Evolutionary conservation across 2,888 invertebrate species (phyloP).

Genomic region (Athripsodes cinereus): DNA sequence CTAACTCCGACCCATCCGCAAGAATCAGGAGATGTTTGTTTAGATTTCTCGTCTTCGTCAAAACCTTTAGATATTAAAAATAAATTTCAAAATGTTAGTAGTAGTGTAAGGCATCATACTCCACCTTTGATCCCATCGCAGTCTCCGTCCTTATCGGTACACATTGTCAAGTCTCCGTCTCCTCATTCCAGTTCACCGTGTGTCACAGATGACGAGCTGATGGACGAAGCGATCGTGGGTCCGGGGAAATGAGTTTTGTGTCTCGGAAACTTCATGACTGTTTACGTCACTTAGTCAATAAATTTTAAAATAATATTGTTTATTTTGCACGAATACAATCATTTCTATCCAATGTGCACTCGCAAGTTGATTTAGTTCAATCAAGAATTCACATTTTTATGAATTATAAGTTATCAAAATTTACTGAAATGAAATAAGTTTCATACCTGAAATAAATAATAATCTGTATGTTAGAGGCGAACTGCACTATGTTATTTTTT

Average conservation of each 20-base stretch:
- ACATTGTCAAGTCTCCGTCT: constrained; percentile 72
- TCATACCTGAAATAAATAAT: too few relatives aligned
- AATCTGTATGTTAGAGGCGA: too few relatives aligned
- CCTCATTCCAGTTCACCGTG: constrained; percentile 69
- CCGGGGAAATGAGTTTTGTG: constrained; percentile 57
- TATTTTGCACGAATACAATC: too few relatives aligned
- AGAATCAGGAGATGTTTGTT: constrained; percentile 58
- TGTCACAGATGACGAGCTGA: constrained; percentile 83
- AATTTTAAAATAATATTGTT: too few relatives aligned
- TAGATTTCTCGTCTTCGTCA: constrained; percentile 59
- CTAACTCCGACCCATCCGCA: constrained; percentile 49
- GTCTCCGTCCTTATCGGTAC: constrained; percentile 66
- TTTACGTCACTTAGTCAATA: constrained; percentile 9
- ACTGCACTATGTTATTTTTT: too few relatives aligned
- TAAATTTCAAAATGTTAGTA: constrained; percentile 41
- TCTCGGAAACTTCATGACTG: constrained; percentile 10
- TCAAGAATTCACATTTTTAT: too few relatives aligned
- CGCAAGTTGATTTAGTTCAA: too few relatives aligned
- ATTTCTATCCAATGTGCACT: too few relatives aligned
- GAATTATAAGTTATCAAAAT: too few relatives aligned
- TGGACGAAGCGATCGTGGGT: constrained; percentile 81
- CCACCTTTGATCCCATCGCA: constrained; percentile 44
- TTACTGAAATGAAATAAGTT: too few relatives aligned
- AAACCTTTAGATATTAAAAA: constrained; percentile 20
- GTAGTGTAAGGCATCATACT: constrained; percentile 36